Evolutionary conservation across 2,113 vertebrate species (phyloP), one percentile per base, ranked within the genome.

Genomic region (Anoura caudifer): DNA sequence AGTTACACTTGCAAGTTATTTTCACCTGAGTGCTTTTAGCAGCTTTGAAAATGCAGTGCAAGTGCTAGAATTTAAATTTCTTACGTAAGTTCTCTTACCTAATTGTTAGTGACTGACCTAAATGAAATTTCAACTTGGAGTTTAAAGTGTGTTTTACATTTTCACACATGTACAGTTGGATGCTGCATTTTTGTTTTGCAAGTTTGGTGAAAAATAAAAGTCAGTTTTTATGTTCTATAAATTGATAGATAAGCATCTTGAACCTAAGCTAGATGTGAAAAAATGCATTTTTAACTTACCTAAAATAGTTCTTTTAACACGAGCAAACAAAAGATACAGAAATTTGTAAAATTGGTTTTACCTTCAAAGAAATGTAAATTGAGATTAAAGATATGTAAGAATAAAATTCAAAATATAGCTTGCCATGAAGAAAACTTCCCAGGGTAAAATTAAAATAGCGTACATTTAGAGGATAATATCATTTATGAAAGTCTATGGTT

Each of bases 11-110:
- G 17, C 7, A 85, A 31, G 41, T 91, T 88, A 95, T 97, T 96
- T 96, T 92, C 88, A 97, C 36, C 59, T 96, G 87, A 67, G 22
- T 73, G 54, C 83, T 95, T 95, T 94, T 73, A 82, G 81, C 84
- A 97, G 63, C 84, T 79, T 95, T 76, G 81, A 87, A 96, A 97
- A 77, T 90, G 87, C n/a, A 72, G 41, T 90, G n/a, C 56, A 95
- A 87, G 84, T 85, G 80, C 45, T 88, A 38, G 59, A 47, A 77
- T 87, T 81, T 72, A 87, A 90, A 73, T 63, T 90, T 26, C 52
- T 88, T 75, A 81, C 13, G 26, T 92, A 90, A 85, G 10, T 87
- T 90, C 56, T 95, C 12, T 90, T 90, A 92, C 31, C 43, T 95
- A 72, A 86, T 84, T 63, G 17, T 45, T 84, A 87, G 19, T 52